phyloP scores from a whole-genome alignment of 2,888 invertebrate genomes.

The Mythimna lalbum region DNA sequence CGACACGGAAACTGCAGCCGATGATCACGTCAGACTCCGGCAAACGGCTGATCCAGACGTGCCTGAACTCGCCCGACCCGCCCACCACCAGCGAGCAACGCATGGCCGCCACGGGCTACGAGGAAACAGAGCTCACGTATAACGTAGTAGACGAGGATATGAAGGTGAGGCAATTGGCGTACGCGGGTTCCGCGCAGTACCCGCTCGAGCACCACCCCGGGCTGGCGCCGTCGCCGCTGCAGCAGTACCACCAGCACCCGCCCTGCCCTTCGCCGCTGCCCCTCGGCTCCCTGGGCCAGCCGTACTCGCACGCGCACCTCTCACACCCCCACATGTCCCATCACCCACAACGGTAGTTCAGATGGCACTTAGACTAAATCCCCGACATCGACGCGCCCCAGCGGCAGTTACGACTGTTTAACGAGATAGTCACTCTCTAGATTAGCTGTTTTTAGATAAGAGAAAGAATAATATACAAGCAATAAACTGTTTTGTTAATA shows the following conservation, averaged over 20 bases:
- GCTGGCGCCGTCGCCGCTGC: constrained; percentile 92
- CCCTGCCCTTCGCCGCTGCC: constrained; percentile 94
- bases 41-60: constrained; percentile 99
- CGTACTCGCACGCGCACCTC: constrained; percentile 88
- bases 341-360: constrained; percentile 95
- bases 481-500: constrained; percentile 83
- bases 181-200: constrained; percentile 94
- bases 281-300: constrained; percentile 88
- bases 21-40: constrained; percentile 99
- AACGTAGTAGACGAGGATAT: constrained; percentile 98
- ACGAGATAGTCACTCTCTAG: constrained; percentile 86
- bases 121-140: constrained; percentile 99
- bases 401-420: constrained; percentile 75
- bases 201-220: constrained; percentile 92
- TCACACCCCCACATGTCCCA: constrained; percentile 94
- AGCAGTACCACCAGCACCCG: constrained; percentile 94
- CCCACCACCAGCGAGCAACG: constrained; percentile 96
- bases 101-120: constrained; percentile 99
- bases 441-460: constrained; percentile 80
- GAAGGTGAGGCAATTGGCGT: constrained; percentile 99
- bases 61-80: constrained; percentile 99
- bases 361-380: constrained; percentile 79
- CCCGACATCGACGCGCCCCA: constrained; percentile 62
- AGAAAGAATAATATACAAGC: constrained; percentile 82
- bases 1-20: constrained; percentile 99